Evolutionary conservation across 1,140 invertebrate genomes (phyloP), one percentile per base, ranked within the genome.

Genomic region (Venturia canescens): DNA sequence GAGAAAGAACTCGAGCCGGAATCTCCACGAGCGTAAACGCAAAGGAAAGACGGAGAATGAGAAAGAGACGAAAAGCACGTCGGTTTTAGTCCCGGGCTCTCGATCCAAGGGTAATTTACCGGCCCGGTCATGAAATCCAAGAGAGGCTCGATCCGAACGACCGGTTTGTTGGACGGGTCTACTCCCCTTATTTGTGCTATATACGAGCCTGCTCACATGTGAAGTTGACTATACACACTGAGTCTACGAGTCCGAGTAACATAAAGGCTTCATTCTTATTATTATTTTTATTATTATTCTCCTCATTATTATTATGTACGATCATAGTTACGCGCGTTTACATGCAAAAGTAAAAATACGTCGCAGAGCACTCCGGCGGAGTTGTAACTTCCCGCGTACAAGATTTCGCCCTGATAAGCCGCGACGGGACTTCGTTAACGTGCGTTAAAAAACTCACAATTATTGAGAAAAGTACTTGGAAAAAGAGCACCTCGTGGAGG

Each of bases 41-140:
- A 7, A 9, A 69, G 69, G 53, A 67, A 69, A 74, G 16, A 71
- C 6, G 21, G 38, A 23, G 38, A 63, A 21, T 5, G 60, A 57
- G 53, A 23, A 23, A 26, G 13, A 11, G 82, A 80, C 50, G 79
- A 79, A 75, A 82, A 82, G 80, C 83, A 69, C 15, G 57, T 83
- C 76, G 82, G 82, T 85, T 83, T 83, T 80, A 82, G 84, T 80
- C 71, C 9, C 31, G 71, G 71, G 71, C 53, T 4, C 50, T n/a
- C 48, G 27, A 74, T 74, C 48, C 71, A 74, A 74, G 71, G 26
- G 48, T 44, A 74, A 74, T 74, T 53, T 74, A 74, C 48, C 71
- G 71, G 26, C 71, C 44, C 71, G 71, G 71, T 74, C 71, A 53
- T 74, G 71, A 74, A 74, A 74, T 74, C 71, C 13, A 29, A 21